Percentiles rank a stretch among this genome's conserved stretches.
Conservation (phyloP, 2,797 vertebrate species). For the Girardinus metallicus region DNA sequence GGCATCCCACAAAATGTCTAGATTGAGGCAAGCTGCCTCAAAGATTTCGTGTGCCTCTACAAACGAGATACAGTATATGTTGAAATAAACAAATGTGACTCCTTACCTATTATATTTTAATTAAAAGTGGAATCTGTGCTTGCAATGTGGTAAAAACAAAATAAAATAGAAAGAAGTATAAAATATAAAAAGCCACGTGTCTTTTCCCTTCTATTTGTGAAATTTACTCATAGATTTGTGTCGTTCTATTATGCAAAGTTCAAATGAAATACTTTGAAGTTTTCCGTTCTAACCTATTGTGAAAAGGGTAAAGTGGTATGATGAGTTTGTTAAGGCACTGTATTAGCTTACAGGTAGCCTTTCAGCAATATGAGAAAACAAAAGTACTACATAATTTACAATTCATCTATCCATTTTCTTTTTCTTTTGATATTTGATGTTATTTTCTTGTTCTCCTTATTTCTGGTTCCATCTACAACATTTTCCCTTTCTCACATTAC, state of each 20-base stretch:
- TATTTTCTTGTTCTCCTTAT: conserved; percentile 20
- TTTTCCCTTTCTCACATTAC: conserved; percentile 30
- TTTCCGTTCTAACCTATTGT: background rate
- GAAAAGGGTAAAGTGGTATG: background rate
- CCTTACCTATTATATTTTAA: too few species aligned
- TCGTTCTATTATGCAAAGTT: background rate
- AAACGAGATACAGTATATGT: background rate
- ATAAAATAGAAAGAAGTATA: background rate
- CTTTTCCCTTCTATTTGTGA: background rate
- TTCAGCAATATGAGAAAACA: conserved; percentile 31
- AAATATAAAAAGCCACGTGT: background rate
- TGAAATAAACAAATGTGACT: background rate
- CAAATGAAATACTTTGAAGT: background rate
- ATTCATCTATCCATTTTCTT: background rate
- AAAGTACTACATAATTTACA: background rate
- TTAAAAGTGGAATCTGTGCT: background rate
- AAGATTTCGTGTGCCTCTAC: background rate
- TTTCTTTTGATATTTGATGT: background rate
- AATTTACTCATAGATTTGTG: background rate
- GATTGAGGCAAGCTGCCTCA: background rate
- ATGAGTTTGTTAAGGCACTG: background rate
- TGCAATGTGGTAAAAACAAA: background rate
- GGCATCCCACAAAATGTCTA: background rate
- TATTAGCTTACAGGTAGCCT: conserved; percentile 42
- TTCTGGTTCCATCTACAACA: conserved; percentile 13